These are phyloP conservation scores for Graptemys geographica DNA, from an alignment of 2,797 vertebrate genomes.

Conservation along the genomic window DNA sequence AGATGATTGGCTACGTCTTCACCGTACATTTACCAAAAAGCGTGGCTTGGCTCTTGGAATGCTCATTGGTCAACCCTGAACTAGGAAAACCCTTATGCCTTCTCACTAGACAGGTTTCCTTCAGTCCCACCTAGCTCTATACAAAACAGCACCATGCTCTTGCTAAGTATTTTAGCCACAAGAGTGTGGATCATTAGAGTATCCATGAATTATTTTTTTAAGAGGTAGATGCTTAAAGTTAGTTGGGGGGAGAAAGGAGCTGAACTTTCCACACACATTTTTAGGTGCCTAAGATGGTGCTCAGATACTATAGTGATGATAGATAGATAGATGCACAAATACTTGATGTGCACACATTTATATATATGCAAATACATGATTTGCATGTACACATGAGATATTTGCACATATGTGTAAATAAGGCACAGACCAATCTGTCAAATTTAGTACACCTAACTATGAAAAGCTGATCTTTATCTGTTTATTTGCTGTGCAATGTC, in stretches of 20 bases:
- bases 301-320: neutral
- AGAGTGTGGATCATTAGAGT: neutral
- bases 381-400: neutral
- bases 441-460: neutral
- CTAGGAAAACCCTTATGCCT: neutral
- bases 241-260: neutral
- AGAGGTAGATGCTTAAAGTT: slow-evolving; percentile 15
- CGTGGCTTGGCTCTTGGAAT: neutral
- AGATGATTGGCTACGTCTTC: neutral
- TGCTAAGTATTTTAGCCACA: neutral
- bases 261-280: slow-evolving; percentile 43
- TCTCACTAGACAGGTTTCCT: neutral
- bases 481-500: neutral
- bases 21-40: neutral
- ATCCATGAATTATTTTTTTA: neutral
- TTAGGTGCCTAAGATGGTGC: slow-evolving; percentile 40
- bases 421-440: fast-evolving
- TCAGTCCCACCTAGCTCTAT: neutral
- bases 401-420: neutral
- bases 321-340: slow-evolving; percentile 6
- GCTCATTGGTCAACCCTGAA: neutral
- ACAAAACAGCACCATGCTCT: neutral
- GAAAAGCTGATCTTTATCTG: neutral
- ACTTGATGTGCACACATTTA: fast-evolving
- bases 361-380: neutral